phyloP scores from a whole-genome alignment of 2,888 invertebrate genomes.

The Synanthedon tipuliformis region DNA sequence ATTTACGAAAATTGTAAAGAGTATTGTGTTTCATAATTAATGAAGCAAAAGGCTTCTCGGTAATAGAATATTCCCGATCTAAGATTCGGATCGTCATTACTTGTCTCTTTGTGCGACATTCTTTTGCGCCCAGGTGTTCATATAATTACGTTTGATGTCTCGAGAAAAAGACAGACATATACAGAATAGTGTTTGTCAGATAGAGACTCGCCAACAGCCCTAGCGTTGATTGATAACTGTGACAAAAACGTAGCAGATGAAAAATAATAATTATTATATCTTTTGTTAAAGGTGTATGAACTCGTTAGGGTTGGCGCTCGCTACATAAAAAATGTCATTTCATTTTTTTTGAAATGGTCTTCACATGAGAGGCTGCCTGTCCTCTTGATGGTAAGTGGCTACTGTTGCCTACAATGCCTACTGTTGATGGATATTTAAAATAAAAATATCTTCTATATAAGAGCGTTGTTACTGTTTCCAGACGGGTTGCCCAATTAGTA shows the following conservation, averaged over 20 bases:
- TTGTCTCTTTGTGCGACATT: slow-evolving; percentile 69
- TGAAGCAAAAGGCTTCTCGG: slow-evolving; percentile 67
- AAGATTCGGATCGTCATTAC: slow-evolving; percentile 68
- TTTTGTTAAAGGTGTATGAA: slow-evolving; percentile 63
- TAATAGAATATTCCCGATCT: slow-evolving; percentile 66
- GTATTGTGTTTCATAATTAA: slow-evolving; percentile 70
- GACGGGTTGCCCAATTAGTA: background rate
- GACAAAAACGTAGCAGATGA: slow-evolving; percentile 71
- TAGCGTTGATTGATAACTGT: slow-evolving; percentile 71
- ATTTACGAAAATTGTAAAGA: slow-evolving; percentile 58
- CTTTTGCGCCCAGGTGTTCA: slow-evolving; percentile 69
- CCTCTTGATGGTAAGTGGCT: background rate
- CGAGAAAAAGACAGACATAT: slow-evolving; percentile 37
- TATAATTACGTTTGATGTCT: slow-evolving; percentile 60
- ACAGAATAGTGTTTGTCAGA: slow-evolving; percentile 16
- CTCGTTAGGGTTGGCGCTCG: slow-evolving; percentile 46
- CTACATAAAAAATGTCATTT: background rate
- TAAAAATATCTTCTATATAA: too few species aligned
- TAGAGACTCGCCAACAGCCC: slow-evolving; percentile 37
- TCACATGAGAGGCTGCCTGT: too few species aligned
- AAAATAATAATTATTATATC: slow-evolving; percentile 69
- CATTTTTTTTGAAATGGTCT: background rate
- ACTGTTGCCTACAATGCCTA: background rate
- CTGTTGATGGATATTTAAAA: too few species aligned
- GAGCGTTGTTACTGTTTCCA: too few species aligned